These are phyloP conservation scores for Thalpophila matura DNA, from an alignment of 2,888 invertebrate species.

Conservation along the genomic window DNA sequence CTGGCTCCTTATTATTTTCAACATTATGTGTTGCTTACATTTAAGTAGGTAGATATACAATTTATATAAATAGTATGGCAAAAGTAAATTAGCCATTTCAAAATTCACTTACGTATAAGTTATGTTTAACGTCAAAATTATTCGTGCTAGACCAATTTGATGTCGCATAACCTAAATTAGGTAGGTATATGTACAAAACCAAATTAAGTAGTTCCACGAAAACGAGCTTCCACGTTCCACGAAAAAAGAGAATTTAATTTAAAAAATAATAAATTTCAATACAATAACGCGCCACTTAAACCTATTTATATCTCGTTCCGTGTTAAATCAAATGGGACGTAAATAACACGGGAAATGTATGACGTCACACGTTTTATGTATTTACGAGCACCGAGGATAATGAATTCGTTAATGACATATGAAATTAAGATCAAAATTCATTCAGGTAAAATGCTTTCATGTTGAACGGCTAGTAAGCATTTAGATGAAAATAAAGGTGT, in stretches of 20 bases:
- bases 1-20: too few relatives aligned
- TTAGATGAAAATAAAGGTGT: slow-evolving; percentile 50
- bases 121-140: too few relatives aligned
- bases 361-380: slow-evolving; percentile 31
- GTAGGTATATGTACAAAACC: too few relatives aligned
- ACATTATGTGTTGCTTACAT: too few relatives aligned
- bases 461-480: slow-evolving; percentile 47
- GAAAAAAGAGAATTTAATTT: background rate
- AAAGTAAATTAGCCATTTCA: too few relatives aligned
- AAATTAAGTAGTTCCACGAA: too few relatives aligned
- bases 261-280: background rate
- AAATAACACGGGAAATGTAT: slow-evolving; percentile 32
- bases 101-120: too few relatives aligned
- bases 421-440: slow-evolving; percentile 63
- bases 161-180: too few relatives aligned
- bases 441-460: slow-evolving; percentile 55
- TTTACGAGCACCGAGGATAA: slow-evolving; percentile 30
- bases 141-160: too few relatives aligned
- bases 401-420: slow-evolving; percentile 64
- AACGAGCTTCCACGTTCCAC: background rate
- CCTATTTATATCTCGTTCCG: slow-evolving; percentile 7
- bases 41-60: too few relatives aligned
- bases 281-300: background rate
- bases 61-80: too few relatives aligned
- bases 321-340: slow-evolving; percentile 11